Base-by-base conservation (phyloP, 92 coral and sea anemone species). In the Heliopora coerulea region DNA sequence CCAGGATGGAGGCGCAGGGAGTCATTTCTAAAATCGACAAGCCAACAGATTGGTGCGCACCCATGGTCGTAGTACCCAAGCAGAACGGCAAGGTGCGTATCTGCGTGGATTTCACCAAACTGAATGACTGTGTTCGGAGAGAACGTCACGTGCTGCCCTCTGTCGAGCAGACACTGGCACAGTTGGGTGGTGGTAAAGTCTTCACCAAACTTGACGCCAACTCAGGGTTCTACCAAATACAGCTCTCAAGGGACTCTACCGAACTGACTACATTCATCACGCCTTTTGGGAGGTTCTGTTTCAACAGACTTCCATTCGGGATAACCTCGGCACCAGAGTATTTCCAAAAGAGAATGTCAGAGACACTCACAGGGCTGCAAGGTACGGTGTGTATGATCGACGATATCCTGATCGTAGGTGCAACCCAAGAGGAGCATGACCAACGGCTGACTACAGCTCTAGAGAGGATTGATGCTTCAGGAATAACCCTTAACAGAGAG, bases 81-180 rank as follows among this genome's bases (percentile, higher is more conserved):
- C n/a, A n/a, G n/a, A n/a, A n/a, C n/a, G n/a, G n/a, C n/a, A n/a
- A n/a, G n/a, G n/a, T n/a, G 35, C 30, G 76, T n/a, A 19, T 69
- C 41, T 69, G 76, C 12, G 62, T 49, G 15, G 76, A 86, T 62
- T 82, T 78, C 30, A 78, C 86, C 0, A 52, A 82, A 18, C 78
- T 86, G 17, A 85, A 85, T 75, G 68, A 81, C 23, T 75, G 74
- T 0, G 89, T 86, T 1, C 68, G 56, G 41, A 54, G 84, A 26
- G 89, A 81, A 78, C 42, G 82, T 15, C 90, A 82, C 60, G 87
- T 80, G 10, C 78, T 86, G 84, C 79, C 84, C 0, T 58, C 75
- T 17, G 83, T 83, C 0, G 89, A 77, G 34, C 78, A 82, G 54
- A 66, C 80, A 50, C 67, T 83, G 19, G 81, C 87, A 72, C 70